These are phyloP conservation scores for Lasioglossum zephyrum DNA, from an alignment of 2,888 invertebrate genomes.

Conservation along the genomic window DNA sequence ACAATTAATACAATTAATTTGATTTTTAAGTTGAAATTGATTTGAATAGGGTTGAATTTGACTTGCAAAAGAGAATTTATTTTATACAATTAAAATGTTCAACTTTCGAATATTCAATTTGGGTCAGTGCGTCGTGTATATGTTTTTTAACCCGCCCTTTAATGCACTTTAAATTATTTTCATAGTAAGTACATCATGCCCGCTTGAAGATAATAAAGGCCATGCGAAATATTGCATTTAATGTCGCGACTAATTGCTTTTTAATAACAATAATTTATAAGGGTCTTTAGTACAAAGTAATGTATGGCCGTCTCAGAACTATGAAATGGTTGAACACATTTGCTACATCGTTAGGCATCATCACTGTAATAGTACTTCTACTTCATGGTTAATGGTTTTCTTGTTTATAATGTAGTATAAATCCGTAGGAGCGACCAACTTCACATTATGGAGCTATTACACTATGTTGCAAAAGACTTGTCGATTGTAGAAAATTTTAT, in stretches of 20 bases:
- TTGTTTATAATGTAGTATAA: conserved; percentile 14
- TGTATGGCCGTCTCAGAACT: background rate
- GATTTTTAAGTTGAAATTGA: no score
- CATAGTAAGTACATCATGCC: background rate
- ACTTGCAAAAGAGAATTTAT: background rate
- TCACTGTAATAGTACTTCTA: conserved; percentile 22
- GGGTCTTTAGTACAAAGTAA: background rate
- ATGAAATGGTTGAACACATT: conserved; percentile 13
- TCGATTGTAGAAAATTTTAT: background rate
- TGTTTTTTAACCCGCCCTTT: background rate
- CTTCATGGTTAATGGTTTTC: conserved; percentile 21
- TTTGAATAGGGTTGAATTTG: no score
- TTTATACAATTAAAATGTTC: background rate
- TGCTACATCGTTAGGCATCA: conserved; percentile 30
- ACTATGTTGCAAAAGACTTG: background rate
- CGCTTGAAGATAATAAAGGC: background rate
- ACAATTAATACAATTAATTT: no score
- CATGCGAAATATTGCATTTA: background rate
- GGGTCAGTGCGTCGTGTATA: no score
- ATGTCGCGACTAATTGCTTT: conserved; percentile 22
- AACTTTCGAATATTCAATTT: background rate
- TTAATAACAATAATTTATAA: conserved; percentile 31
- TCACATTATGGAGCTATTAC: conserved; percentile 8
- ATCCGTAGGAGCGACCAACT: background rate
- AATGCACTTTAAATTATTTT: conserved; percentile 1